Evolutionary conservation across 2,888 invertebrate genomes (phyloP).

Genomic region (Sesia apiformis): DNA sequence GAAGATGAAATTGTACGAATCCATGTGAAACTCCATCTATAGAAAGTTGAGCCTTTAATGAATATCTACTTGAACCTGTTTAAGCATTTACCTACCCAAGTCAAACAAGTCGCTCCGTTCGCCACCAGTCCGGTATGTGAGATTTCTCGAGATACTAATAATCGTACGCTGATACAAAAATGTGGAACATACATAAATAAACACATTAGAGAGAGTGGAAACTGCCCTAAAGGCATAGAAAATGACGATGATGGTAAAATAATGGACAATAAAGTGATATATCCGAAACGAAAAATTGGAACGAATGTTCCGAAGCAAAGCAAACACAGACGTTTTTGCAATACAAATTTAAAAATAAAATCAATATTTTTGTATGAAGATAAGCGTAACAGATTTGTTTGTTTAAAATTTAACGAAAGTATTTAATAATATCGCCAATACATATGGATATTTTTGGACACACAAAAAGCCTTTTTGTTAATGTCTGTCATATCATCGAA

Average conservation of each 20-base stretch:
- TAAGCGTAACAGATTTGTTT: background rate
- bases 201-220: slow-evolving; percentile 34
- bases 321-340: background rate
- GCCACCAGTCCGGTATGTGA: slow-evolving; percentile 20
- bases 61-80: slow-evolving; percentile 44
- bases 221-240: slow-evolving; percentile 14
- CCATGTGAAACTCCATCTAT: slow-evolving; percentile 22
- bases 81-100: slow-evolving; percentile 18
- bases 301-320: background rate
- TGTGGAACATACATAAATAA: slow-evolving; percentile 44
- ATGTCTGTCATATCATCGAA: slow-evolving; percentile 2
- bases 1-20: slow-evolving; percentile 6
- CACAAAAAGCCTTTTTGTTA: background rate
- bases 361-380: background rate
- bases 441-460: background rate
- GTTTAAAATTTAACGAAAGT: background rate
- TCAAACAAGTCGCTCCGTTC: slow-evolving; percentile 21
- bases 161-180: slow-evolving; percentile 30
- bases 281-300: background rate
- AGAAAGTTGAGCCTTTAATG: slow-evolving; percentile 46
- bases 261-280: slow-evolving; percentile 9
- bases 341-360: background rate
- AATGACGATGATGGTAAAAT: slow-evolving; percentile 9
- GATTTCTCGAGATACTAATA: slow-evolving; percentile 33
- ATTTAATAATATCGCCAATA: background rate